phyloP scores from a whole-genome alignment of 2,888 invertebrate genomes.

The Gibbula magus region DNA sequence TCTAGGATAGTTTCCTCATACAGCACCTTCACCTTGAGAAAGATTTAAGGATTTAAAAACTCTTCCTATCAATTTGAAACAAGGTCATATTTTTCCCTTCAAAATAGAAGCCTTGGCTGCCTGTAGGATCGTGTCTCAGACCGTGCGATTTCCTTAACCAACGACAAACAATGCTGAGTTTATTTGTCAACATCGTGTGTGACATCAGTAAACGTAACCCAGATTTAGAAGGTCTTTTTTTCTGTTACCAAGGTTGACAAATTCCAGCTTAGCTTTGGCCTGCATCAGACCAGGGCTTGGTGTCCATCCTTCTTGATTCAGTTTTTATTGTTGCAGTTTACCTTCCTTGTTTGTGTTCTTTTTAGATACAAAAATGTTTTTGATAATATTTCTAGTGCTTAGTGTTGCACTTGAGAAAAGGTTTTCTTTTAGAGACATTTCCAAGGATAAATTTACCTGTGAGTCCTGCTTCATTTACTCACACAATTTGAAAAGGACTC shows the following conservation, averaged over 20 bases:
- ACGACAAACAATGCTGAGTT: background rate
- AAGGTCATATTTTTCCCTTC: background rate
- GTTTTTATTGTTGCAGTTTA: background rate
- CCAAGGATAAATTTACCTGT: too few relatives aligned
- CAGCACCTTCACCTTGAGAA: background rate
- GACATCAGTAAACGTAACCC: background rate
- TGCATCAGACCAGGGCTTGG: background rate
- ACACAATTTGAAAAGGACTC: too few relatives aligned
- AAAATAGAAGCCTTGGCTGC: background rate
- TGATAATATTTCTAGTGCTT: too few relatives aligned
- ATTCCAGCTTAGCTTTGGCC: background rate
- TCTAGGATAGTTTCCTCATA: background rate
- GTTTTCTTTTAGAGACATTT: too few relatives aligned
- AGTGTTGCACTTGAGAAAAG: too few relatives aligned
- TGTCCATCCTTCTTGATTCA: background rate
- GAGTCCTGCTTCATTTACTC: too few relatives aligned
- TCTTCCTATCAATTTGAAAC: background rate
- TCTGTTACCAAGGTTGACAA: background rate
- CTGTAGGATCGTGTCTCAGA: background rate
- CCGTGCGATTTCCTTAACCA: background rate
- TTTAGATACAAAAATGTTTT: too few relatives aligned
- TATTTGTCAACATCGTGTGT: background rate
- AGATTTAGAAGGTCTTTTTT: background rate
- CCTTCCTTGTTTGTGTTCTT: background rate
- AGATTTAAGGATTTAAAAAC: background rate